Base-by-base conservation (phyloP, 2,113 vertebrate species). In the Speoplatyrhinus poulsoni region DNA sequence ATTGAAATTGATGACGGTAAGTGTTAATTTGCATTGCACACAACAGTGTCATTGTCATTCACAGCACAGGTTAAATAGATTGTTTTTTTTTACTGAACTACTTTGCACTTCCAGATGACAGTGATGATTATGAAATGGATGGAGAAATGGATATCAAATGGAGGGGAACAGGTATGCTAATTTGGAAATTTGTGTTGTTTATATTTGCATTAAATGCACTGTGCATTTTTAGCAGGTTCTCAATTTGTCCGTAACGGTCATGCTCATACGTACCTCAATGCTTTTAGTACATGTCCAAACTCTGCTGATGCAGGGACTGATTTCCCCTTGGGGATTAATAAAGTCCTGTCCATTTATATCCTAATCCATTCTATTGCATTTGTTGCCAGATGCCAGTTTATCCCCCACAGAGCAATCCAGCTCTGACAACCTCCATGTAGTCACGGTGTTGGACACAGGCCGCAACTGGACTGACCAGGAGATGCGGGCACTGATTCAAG, bases 391-490 rank as follows among this genome's bases (percentile, higher is more conserved):
- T 1, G 16, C 32, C 49, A 46, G 70, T 50, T 19, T 62, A 2
- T 56, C 49, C 36, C 70, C 85, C 53, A 85, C 67, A 11, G 78
- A 87, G 15, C 70, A 73, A 1, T 55, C 79, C 36, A n/a, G 65
- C 57, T 70, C 79, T 0, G 87, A 90, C 60, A 91, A 95, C 69
- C 92, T 94, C 76, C 90, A 92, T 32, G 91, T 95, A 66, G 79
- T 95, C 78, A 94, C 92, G 0, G 83, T 94, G 77, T 91, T 90
- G 0, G 92, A 96, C 80, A 90, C 88, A 0, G 94, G 93, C 54
- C 93, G 94, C 49, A 94, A 96, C 73, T 95, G 95, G 94, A 94
- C 92, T 54, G 95, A 96, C 76, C 93, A 94, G 76, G 95, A 96
- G 85, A 93, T 96, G 69, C 93, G 89, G 78, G 93, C 93, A 1